Base-by-base conservation (phyloP, 1,140 invertebrate genomes). In the Orchestia grillus region DNA sequence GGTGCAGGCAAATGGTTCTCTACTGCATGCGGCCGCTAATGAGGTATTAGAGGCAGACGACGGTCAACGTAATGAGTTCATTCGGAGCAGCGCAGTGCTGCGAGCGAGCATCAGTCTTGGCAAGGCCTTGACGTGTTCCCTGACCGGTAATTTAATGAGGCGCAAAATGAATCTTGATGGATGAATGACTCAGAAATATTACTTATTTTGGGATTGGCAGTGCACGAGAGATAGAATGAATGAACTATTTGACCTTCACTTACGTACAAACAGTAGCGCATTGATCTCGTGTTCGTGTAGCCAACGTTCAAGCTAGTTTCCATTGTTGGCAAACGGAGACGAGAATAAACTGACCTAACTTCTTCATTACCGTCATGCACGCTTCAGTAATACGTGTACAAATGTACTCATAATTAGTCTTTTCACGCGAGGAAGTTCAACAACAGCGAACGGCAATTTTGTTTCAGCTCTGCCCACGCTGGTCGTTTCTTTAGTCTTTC, bases 41-140 rank as follows among this genome's bases (percentile, higher is more conserved):
- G 92, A 94, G 92, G 44, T 94, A 94, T 94, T 94, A 94, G 92
- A 44, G 92, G 8, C 44, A 19, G 8, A 47, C 92, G 92, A 47
- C 92, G 92, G 92, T 94, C 92, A 94, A 44, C 44, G 19, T 94
- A 94, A 45, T 45, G 92, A 94, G 92, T 94, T 94, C 92, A 94
- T 94, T 94, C 44, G 44, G 40, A 45, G 41, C 87, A 11, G 87
- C 36, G 8, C 41, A 88, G 41, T 88, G 87, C 88, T 91, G 88
- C 88, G 28, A 42, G 15, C 44, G 41, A 91, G 88, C 41, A 91
- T 91, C 88, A 19, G 41, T 91, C 88, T 77, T 77, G 62, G 62
- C 62, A 77, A 77, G 47, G 15, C 62, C 28, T 28, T 19, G 4
- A 91, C 88, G 88, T 91, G 88, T 91, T 91, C 15, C 41, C 41